A percentile compares a stretch with the other conserved stretches of the same genome.
phyloP scores from a whole-genome alignment of 2,797 vertebrate genomes.

The Sebastiscus tertius region DNA sequence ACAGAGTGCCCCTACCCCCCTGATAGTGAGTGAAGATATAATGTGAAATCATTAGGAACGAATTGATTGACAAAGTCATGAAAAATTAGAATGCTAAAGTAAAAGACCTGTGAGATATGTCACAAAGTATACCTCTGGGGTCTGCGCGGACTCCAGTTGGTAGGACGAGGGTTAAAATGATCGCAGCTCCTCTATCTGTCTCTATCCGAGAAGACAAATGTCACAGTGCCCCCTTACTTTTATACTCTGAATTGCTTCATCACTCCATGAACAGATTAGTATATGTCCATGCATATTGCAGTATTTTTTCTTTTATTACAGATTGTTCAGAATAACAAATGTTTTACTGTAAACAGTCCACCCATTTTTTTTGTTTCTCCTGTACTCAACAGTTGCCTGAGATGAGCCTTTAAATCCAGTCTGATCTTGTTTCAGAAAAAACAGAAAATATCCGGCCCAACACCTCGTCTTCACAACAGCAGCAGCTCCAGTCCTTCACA shows the following conservation, averaged over 20 bases:
- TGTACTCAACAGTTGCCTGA: slow-evolving; percentile 7
- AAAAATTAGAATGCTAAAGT: too few species aligned
- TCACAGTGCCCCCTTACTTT: background rate
- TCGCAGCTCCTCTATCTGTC: too few species aligned
- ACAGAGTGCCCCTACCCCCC: accelerated
- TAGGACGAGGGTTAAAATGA: too few species aligned
- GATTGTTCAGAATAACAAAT: slow-evolving; percentile 7
- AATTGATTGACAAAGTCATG: too few species aligned
- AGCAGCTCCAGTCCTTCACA: background rate
- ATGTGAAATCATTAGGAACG: too few species aligned
- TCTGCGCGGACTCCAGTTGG: too few species aligned
- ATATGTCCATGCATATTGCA: background rate
- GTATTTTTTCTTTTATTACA: slow-evolving; percentile 46
- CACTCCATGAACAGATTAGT: background rate
- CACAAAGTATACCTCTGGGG: too few species aligned
- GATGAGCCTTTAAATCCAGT: background rate
- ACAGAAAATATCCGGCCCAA: background rate
- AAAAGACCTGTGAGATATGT: too few species aligned
- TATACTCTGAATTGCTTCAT: background rate
- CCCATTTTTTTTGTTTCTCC: background rate
- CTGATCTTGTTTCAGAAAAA: background rate
- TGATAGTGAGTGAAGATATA: too few species aligned
- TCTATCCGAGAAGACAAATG: background rate
- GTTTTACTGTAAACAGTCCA: background rate
- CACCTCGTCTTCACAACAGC: background rate